Percentiles rank a stretch among this genome's conserved stretches.
These are phyloP conservation scores for Hypanus sabinus DNA, from an alignment of 2,113 vertebrate genomes.

Conservation along the genomic window DNA sequence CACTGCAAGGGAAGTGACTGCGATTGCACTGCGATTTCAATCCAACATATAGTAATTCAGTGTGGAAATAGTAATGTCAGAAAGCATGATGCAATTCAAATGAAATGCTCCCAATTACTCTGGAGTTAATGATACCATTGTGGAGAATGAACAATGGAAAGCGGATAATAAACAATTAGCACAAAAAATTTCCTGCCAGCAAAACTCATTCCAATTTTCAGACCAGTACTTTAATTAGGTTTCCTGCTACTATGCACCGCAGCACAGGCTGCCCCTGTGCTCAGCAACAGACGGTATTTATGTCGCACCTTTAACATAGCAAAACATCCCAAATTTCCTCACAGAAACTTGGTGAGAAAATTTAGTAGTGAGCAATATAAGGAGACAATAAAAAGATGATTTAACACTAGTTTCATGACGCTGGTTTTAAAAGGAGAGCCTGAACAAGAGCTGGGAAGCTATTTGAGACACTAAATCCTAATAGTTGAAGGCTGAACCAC, in stretches of 20 bases:
- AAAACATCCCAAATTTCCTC: no score
- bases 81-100: constrained; percentile 13
- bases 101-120: background rate
- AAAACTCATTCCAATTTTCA: background rate
- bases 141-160: background rate
- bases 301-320: no score
- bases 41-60: background rate
- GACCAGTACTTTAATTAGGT: background rate
- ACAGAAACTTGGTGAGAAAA: no score
- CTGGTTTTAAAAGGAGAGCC: no score
- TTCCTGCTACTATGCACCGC: background rate
- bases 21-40: background rate
- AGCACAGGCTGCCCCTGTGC: background rate
- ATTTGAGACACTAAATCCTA: no score
- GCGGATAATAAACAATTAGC: background rate
- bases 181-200: background rate
- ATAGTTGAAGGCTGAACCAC: no score
- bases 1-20: background rate
- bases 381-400: no score
- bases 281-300: background rate
- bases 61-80: background rate
- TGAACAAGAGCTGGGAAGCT: no score
- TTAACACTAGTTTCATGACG: no score
- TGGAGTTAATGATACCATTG: background rate
- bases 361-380: no score